Evolutionary conservation across 2,113 vertebrate genomes (phyloP).

Genomic region (Cottus gobio): DNA sequence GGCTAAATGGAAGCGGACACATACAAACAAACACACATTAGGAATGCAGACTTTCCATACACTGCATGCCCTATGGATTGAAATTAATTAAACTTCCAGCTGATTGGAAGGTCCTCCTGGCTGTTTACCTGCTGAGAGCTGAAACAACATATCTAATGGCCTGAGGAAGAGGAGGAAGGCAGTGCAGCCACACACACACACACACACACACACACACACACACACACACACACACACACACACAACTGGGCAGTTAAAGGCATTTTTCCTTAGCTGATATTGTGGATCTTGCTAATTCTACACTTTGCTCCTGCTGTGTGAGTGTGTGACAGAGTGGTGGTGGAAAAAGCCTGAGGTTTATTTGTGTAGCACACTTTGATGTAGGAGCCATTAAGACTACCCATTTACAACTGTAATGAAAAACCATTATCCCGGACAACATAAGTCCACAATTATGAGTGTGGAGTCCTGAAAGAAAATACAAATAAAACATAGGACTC

Average conservation of each 20-base stretch:
- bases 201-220: constrained; percentile 20
- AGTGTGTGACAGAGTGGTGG: constrained; percentile 25
- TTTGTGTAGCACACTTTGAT: constrained; percentile 18
- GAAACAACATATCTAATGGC: constrained; percentile 74
- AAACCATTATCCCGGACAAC: neutral
- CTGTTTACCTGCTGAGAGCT: constrained; percentile 73
- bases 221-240: constrained; percentile 36
- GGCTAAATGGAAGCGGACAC: constrained; percentile 69
- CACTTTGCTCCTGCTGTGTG: constrained; percentile 50
- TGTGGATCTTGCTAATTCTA: constrained; percentile 43
- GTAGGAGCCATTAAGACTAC: neutral
- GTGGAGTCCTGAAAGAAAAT: neutral
- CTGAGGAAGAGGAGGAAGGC: constrained; percentile 47
- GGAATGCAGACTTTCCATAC: constrained; percentile 50
- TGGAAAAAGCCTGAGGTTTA: neutral
- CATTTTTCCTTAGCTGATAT: constrained; percentile 44
- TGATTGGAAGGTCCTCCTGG: constrained; percentile 75
- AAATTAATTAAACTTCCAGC: constrained; percentile 77
- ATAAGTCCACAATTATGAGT: neutral
- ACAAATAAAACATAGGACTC: too few species aligned
- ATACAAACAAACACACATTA: constrained; percentile 46
- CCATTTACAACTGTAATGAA: constrained; percentile 6
- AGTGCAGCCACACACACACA: neutral
- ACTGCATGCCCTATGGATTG: constrained; percentile 66
- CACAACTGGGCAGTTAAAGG: constrained; percentile 57